Base-by-base conservation (phyloP, 2,888 invertebrate species). In the Theretra japonica region DNA sequence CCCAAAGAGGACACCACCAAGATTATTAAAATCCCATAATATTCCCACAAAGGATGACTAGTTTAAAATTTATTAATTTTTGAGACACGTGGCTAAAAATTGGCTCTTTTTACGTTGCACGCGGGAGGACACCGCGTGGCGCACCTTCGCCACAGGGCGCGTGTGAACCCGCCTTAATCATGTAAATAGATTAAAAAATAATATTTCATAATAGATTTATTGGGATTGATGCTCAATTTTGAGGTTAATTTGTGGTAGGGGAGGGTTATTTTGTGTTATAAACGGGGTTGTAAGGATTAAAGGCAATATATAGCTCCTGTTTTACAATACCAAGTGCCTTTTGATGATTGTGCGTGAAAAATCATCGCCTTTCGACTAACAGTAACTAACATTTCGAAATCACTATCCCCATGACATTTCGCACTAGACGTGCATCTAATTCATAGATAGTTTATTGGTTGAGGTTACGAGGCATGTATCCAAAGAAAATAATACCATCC, bases 41-140 rank as follows among this genome's bases (percentile, higher is more conserved):
- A 41, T 89, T 90, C 90, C 86, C 90, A 90, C 83, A 84, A 75
- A 33, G 76, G 76, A 83, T 87, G 88, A 86, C 84, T 86, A 81
- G 78, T 81, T 80, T 82, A 75, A 85, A 86, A 85, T 73, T 77
- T 80, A 84, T 85, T 84, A 84, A 86, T 80, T 80, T 79, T 75
- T 73, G 41, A 25, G 84, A 75, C 90, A 89, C 90, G 90, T 89
- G 90, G 77, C 87, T 2, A 77, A 80, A 82, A 84, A 86, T 85
- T 85, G 75, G 83, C 81, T 81, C 85, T 68, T 68, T 71, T 50
- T 48, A 56, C 58, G 50, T 23, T 50, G 68, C 48, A 41, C 65
- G 41, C 33, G 8, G 25, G 5, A 17, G 25, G n/a, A 50, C 19
- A 53, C 25, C 56, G 23, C 41, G 62, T 41, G 65, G 23, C 65